A percentile compares a stretch with the other conserved stretches of the same genome.
These are phyloP conservation scores for Anas georgica DNA, from an alignment of 2,797 vertebrate genomes.

Conservation along the genomic window DNA sequence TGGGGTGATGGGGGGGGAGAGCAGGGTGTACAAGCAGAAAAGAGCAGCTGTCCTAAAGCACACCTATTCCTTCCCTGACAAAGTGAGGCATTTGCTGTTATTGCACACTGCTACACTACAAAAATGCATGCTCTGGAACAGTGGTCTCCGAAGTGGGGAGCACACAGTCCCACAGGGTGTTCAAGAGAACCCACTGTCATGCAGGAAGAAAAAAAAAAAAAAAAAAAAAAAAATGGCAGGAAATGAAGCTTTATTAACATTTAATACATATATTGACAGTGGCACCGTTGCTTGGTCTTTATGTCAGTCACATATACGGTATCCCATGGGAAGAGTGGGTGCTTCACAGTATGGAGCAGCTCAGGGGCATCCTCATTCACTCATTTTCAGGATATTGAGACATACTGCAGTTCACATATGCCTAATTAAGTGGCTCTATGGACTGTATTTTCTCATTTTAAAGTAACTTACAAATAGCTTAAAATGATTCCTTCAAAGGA, in stretches of 20 bases:
- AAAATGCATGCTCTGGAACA: neutral
- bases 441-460: neutral
- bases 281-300: neutral
- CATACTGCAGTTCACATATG: too few relatives aligned
- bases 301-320: rapidly evolving
- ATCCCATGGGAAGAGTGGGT: neutral
- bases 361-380: neutral
- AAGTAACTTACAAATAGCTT: neutral
- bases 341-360: rapidly evolving
- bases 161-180: rapidly evolving
- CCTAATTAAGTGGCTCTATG: neutral
- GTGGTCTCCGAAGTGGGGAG: rapidly evolving
- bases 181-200: neutral
- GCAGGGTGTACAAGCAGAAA: neutral
- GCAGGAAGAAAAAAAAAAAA: neutral
- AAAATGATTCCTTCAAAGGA: neutral
- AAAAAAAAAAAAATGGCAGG: neutral
- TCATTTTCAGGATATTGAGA: neutral
- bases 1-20: too few relatives aligned
- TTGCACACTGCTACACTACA: rapidly evolving
- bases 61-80: neutral
- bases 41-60: neutral
- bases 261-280: neutral
- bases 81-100: neutral
- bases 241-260: neutral